Conservation (phyloP, 1,140 invertebrate genomes). For the Scaptomyza montana region DNA sequence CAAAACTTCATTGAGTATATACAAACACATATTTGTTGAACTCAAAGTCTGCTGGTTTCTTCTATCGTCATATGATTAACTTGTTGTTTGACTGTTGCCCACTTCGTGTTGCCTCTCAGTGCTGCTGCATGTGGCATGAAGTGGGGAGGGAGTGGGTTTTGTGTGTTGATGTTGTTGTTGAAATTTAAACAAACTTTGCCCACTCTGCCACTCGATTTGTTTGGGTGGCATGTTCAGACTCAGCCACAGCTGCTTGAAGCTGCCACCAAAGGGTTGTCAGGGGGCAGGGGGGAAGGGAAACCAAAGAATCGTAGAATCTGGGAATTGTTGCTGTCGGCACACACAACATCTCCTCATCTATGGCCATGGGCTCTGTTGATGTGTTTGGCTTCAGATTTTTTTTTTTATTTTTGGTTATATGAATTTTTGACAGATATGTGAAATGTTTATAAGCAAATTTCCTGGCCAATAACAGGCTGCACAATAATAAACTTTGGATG, state of each 20-base stretch:
- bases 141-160: slow-evolving; percentile 26
- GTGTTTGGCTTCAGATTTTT: slow-evolving; percentile 1
- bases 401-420: slow-evolving; percentile 37
- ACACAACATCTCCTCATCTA: not conserved
- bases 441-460: slow-evolving; percentile 70
- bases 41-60: not conserved
- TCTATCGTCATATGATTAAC: slow-evolving; percentile 58
- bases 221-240: slow-evolving; percentile 64
- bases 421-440: slow-evolving; percentile 62
- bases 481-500: slow-evolving; percentile 2
- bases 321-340: slow-evolving; percentile 33
- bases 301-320: not conserved
- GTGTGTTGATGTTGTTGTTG: slow-evolving; percentile 59
- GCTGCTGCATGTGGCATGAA: slow-evolving; percentile 10
- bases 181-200: slow-evolving; percentile 49
- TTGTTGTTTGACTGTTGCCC: slow-evolving; percentile 42
- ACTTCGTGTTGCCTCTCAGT: slow-evolving; percentile 8
- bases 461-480: slow-evolving; percentile 6
- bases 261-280: slow-evolving; percentile 1
- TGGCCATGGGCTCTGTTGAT: slow-evolving; percentile 44
- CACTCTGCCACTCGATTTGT: slow-evolving; percentile 48
- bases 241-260: slow-evolving; percentile 41
- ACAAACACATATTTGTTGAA: not conserved
- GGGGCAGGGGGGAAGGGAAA: not conserved
- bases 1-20: not conserved